Evolutionary conservation across 2,113 vertebrate species (phyloP).

Genomic region (Varanus salvator): DNA sequence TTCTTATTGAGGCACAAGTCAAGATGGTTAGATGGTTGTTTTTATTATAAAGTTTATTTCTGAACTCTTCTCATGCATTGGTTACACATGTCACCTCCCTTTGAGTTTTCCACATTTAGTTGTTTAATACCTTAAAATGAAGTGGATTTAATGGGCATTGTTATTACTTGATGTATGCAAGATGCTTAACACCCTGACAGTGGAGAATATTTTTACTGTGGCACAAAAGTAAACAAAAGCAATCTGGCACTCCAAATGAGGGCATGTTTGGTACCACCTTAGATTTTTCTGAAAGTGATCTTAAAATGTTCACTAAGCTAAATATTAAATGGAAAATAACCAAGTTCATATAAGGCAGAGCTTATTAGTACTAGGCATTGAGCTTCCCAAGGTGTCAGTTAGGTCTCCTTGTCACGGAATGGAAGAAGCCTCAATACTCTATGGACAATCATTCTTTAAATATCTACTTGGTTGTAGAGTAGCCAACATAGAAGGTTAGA

Average conservation of each 20-base stretch:
- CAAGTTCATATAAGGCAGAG: neutral
- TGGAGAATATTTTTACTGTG: no score
- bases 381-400: neutral
- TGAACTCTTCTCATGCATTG: conserved; percentile 16
- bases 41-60: conserved; percentile 37
- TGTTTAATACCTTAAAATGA: no score
- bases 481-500: neutral
- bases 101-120: neutral
- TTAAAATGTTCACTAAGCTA: neutral
- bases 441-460: neutral
- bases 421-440: neutral
- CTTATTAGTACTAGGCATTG: neutral
- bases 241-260: no score
- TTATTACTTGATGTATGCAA: no score
- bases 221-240: no score
- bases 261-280: no score
- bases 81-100: neutral
- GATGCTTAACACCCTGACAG: no score
- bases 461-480: neutral
- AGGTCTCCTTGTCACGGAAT: neutral
- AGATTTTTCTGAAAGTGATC: neutral
- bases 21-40: conserved; percentile 11
- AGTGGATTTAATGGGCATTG: no score
- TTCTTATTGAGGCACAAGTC: conserved; percentile 9
- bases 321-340: neutral